Percentiles rank a stretch among this genome's conserved stretches.
Conservation (phyloP, 2,888 invertebrate genomes). For the Abscondita cerata region DNA sequence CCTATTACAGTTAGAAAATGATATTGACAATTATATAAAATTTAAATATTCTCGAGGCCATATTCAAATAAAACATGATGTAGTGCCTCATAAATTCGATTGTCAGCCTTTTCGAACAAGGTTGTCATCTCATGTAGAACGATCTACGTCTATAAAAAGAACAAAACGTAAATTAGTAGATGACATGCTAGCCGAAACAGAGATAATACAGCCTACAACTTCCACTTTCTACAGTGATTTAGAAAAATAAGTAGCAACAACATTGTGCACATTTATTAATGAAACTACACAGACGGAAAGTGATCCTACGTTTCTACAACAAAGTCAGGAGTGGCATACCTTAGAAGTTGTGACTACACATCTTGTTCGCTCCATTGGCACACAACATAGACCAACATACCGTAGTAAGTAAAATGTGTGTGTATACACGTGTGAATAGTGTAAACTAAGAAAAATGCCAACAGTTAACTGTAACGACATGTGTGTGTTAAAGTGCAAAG, state of each 20-base stretch:
- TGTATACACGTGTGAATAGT: no score
- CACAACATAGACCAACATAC: neutral
- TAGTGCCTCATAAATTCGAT: conserved; percentile 8
- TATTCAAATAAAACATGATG: neutral
- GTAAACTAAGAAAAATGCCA: no score
- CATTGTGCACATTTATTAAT: neutral
- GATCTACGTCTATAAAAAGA: neutral
- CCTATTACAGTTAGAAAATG: neutral
- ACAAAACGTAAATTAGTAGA: neutral
- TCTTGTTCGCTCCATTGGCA: no score
- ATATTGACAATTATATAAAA: conserved; percentile 8
- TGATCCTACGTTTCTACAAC: no score
- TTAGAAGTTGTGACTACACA: no score
- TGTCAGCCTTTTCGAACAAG: conserved; percentile 2
- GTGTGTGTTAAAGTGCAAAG: no score
- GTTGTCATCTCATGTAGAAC: neutral
- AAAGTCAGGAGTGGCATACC: neutral
- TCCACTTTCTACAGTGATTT: neutral
- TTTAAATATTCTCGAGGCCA: conserved; percentile 5
- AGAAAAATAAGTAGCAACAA: neutral
- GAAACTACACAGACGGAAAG: neutral
- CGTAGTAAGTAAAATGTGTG: neutral
- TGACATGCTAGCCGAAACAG: neutral
- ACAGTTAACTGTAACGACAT: no score
- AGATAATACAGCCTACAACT: no score